A percentile compares a stretch with the other conserved stretches of the same genome.
Conservation (phyloP, 2,888 invertebrate species). For the Thalpophila matura region DNA sequence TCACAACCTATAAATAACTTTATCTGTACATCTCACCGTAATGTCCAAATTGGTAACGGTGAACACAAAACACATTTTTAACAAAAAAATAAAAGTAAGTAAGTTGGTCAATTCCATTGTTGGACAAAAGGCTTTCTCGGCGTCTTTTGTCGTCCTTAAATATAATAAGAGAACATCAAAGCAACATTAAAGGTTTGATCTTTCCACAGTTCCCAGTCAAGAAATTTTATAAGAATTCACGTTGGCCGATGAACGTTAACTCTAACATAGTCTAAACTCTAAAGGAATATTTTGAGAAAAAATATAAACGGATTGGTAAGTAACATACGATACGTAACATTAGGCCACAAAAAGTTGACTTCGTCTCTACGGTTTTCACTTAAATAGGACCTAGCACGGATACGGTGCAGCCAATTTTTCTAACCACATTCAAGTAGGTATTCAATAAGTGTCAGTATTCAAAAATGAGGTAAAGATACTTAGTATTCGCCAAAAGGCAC, state of each 20-base stretch:
- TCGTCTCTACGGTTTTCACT: too few species aligned
- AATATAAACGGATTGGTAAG: too few species aligned
- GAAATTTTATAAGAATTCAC: slow-evolving; percentile 36
- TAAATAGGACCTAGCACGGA: too few species aligned
- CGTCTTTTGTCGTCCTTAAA: slow-evolving; percentile 36
- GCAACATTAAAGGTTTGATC: slow-evolving; percentile 22
- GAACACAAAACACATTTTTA: slow-evolving; percentile 13
- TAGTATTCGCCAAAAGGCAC: slow-evolving; percentile 40
- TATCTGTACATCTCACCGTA: slow-evolving; percentile 41
- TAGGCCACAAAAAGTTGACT: not conserved
- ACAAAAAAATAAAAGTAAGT: slow-evolving; percentile 1
- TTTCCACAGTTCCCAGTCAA: slow-evolving; percentile 38
- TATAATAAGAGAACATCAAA: slow-evolving; percentile 55
- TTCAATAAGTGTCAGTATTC: too few species aligned
- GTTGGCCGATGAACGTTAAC: not conserved
- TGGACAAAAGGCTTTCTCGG: slow-evolving; percentile 21
- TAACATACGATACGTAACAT: too few species aligned
- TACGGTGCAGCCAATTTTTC: too few species aligned
- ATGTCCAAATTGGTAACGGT: slow-evolving; percentile 21
- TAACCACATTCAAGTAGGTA: too few species aligned
- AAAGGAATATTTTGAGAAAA: too few species aligned
- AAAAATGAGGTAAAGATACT: too few species aligned
- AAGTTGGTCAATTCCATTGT: slow-evolving; percentile 16
- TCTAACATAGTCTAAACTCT: too few species aligned
- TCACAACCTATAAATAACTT: slow-evolving; percentile 37